phyloP scores from a whole-genome alignment of 2,888 invertebrate species.

The Eupithecia inturbata region DNA sequence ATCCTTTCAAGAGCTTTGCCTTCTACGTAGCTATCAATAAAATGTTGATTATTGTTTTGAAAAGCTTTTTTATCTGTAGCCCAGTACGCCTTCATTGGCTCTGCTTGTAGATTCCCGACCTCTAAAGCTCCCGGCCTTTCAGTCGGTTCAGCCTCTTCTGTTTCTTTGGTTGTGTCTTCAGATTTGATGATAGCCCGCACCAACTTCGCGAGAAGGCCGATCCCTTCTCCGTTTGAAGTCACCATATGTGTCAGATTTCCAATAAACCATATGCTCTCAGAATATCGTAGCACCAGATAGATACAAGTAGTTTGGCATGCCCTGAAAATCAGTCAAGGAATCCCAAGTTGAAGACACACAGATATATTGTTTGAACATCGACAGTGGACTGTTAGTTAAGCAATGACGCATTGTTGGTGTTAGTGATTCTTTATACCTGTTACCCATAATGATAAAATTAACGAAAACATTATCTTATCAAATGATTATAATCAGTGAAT shows the following conservation, averaged over 20 bases:
- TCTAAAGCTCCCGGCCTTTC: conserved; percentile 48
- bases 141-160: conserved; percentile 53
- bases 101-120: conserved; percentile 53
- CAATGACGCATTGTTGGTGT: conserved; percentile 56
- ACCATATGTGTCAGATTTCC: conserved; percentile 75
- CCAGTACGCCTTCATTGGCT: conserved; percentile 80
- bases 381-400: conserved; percentile 67
- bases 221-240: conserved; percentile 74
- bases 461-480: conserved; percentile 69
- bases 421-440: conserved; percentile 61
- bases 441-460: conserved; percentile 59
- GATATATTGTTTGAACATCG: conserved; percentile 71
- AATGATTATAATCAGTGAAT: conserved; percentile 57
- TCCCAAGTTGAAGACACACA: conserved; percentile 83
- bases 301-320: conserved; percentile 75
- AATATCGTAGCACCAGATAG: conserved; percentile 70
- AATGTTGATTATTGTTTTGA: conserved; percentile 65
- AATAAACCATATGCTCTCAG: conserved; percentile 71
- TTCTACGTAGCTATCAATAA: conserved; percentile 72
- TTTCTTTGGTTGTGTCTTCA: conserved; percentile 60
- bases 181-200: conserved; percentile 60
- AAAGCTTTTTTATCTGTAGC: conserved; percentile 71
- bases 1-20: conserved; percentile 69
- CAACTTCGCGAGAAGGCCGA: conserved; percentile 76
- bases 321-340: conserved; percentile 84